Percentiles rank a stretch among this genome's conserved stretches.
These are phyloP conservation scores for Anoplolepis gracilipes DNA, from an alignment of 1,140 invertebrate genomes.

Conservation along the genomic window DNA sequence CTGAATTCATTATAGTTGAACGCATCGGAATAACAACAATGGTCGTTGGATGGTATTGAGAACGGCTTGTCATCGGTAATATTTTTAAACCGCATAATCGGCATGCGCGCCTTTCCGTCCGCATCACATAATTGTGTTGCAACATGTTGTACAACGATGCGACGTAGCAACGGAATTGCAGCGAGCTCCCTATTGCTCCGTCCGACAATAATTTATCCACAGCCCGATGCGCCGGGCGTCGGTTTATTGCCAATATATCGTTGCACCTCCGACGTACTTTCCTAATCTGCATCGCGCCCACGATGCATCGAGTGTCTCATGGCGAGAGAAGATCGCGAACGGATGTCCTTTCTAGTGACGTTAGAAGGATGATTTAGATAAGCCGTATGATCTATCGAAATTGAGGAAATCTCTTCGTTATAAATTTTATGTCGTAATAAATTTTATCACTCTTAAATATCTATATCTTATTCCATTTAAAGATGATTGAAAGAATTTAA, in stretches of 20 bases:
- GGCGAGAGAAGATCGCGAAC: conserved; percentile 33
- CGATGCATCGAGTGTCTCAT: conserved; percentile 59
- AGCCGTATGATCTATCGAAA: conserved; percentile 5
- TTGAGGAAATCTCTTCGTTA: conserved; percentile 17
- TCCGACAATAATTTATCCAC: conserved; percentile 57
- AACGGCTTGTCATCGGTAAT: conserved; percentile 1
- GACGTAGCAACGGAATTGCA: conserved; percentile 38
- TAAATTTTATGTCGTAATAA: not conserved
- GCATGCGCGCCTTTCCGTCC: conserved; percentile 18
- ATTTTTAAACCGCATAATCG: conserved; percentile 32
- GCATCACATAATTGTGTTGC: conserved; percentile 46
- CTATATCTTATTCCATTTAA: not conserved
- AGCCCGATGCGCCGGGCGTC: conserved; percentile 49
- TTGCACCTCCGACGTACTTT: conserved; percentile 56
- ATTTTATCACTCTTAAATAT: not conserved
- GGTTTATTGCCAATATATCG: conserved; percentile 63
- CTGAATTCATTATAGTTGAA: not conserved
- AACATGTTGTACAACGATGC: conserved; percentile 15
- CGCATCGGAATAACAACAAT: not conserved
- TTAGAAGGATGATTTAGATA: conserved; percentile 48
- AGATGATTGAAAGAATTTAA: not conserved
- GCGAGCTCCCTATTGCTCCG: conserved; percentile 18
- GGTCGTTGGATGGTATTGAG: not conserved
- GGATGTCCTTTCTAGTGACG: conserved; percentile 38
- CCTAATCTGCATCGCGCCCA: conserved; percentile 57